These are phyloP conservation scores for Sebastes diaconus DNA, from an alignment of 2,797 vertebrate species.

Conservation along the genomic window DNA sequence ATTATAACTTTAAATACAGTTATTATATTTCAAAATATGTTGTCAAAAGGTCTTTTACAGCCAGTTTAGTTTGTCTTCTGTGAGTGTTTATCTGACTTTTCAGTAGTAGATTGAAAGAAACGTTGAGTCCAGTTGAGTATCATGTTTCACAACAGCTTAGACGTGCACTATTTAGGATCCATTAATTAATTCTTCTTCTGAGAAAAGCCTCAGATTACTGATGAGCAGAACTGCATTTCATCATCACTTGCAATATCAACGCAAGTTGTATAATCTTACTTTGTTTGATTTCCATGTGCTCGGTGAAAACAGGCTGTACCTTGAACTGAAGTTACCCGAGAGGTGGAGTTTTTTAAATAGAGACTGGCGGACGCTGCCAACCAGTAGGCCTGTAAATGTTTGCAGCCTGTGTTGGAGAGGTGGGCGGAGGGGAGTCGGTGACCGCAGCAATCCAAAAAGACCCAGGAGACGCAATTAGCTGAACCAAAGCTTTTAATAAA, in stretches of 20 bases:
- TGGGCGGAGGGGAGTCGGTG: neutral
- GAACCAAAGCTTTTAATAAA: slow-evolving; percentile 57
- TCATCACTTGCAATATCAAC: neutral
- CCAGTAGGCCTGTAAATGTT: slow-evolving; percentile 71
- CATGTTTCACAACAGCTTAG: slow-evolving; percentile 38
- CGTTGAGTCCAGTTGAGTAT: slow-evolving; percentile 1
- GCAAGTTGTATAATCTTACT: neutral
- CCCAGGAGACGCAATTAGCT: slow-evolving; percentile 75
- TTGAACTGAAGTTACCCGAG: slow-evolving; percentile 54
- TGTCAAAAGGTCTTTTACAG: neutral
- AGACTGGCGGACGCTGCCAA: slow-evolving; percentile 59
- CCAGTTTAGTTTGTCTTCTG: neutral
- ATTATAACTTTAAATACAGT: no score
- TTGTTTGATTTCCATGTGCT: slow-evolving; percentile 5
- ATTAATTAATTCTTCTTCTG: slow-evolving; percentile 5
- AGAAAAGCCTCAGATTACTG: slow-evolving; percentile 3
- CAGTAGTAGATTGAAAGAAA: neutral
- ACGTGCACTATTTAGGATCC: neutral
- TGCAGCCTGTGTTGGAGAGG: slow-evolving; percentile 35
- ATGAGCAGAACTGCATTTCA: neutral
- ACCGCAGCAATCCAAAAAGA: slow-evolving; percentile 56
- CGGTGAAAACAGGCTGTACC: slow-evolving; percentile 23
- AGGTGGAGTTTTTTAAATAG: slow-evolving; percentile 58
- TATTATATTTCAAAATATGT: no score
- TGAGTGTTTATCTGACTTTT: neutral